These are phyloP conservation scores for Leptinotarsa texana DNA, from an alignment of 1,140 invertebrate genomes.

Conservation along the genomic window DNA sequence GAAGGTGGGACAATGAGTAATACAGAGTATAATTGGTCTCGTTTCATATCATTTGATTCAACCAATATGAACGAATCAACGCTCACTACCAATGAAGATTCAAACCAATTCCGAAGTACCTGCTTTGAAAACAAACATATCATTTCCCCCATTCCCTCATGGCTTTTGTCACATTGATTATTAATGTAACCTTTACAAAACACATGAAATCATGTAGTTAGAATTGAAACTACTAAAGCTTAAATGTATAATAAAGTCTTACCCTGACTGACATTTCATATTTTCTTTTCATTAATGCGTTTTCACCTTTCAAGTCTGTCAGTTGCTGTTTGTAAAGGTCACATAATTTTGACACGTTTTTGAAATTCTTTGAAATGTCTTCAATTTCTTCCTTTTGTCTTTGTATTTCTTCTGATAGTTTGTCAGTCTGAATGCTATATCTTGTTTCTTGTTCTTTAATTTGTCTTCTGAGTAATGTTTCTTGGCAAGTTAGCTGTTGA, in stretches of 20 bases:
- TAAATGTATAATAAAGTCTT: background rate
- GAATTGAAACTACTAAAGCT: too few relatives aligned
- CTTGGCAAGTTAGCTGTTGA: background rate
- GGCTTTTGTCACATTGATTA: too few relatives aligned
- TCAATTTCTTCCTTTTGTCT: background rate
- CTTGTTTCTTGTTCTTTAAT: constrained; percentile 1
- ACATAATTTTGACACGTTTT: background rate
- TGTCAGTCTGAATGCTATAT: background rate
- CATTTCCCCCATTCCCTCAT: too few relatives aligned
- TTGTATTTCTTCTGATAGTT: constrained; percentile 1
- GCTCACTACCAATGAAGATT: too few relatives aligned
- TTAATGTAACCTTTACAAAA: too few relatives aligned
- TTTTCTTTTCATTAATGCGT: background rate
- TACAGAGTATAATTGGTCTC: too few relatives aligned
- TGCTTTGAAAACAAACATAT: too few relatives aligned
- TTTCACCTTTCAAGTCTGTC: background rate
- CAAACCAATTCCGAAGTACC: too few relatives aligned
- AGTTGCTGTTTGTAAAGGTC: background rate
- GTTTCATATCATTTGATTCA: too few relatives aligned
- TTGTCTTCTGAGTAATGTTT: constrained; percentile 5
- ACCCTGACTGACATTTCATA: background rate
- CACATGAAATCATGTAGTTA: too few relatives aligned
- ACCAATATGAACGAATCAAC: too few relatives aligned
- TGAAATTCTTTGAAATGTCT: background rate
- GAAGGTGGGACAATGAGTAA: too few relatives aligned